Base-by-base conservation (phyloP, 2,797 vertebrate genomes). In the Cyprinodon diabolis region DNA sequence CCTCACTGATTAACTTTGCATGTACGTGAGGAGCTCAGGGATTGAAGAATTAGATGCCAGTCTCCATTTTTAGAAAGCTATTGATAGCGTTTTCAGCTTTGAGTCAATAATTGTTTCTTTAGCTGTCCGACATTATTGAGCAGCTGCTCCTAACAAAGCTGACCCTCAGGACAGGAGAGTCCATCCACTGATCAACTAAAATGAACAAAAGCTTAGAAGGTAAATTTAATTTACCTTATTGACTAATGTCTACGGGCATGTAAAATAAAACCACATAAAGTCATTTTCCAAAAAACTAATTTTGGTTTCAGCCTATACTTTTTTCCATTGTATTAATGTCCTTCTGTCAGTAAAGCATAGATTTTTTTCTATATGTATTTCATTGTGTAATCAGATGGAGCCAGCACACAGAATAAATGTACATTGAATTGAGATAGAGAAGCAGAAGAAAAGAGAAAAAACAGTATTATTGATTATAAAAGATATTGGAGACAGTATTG, bases 41-140 rank as follows among this genome's bases (percentile, higher is more conserved):
- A 63, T 69, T 6, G 52, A 74, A 69, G 57, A 37, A 82, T 91
- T 86, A 88, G 76, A 58, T 75, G 65, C 17, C 19, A 72, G 30
- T 69, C 69, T 87, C 87, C 80, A 60, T 88, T 89, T 88, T 87
- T 84, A 90, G 91, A 72, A n/a, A 49, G 74, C 69, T 73, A 78
- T 76, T 82, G 72, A 80, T 65, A 71, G 78, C 55, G 83, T 62
- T 71, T 90, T 77, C 67, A 58, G 69, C 77, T 60, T 54, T 69
- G 48, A 81, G 89, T 90, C 91, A 87, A 91, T 91, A 90, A 75
- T 43, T 72, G 83, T 78, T 90, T 84, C 76, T 91, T 80, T 66
- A 75, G 75, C 78, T 70, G 78, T 74, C 80, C 35, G 71, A 72
- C 19, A 66, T 79, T 81, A 89, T 85, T 74, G 88, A 88, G 58